Percentiles rank a stretch among this genome's conserved stretches.
phyloP scores from a whole-genome alignment of 2,113 vertebrate species.

The Myotis brandtii region DNA sequence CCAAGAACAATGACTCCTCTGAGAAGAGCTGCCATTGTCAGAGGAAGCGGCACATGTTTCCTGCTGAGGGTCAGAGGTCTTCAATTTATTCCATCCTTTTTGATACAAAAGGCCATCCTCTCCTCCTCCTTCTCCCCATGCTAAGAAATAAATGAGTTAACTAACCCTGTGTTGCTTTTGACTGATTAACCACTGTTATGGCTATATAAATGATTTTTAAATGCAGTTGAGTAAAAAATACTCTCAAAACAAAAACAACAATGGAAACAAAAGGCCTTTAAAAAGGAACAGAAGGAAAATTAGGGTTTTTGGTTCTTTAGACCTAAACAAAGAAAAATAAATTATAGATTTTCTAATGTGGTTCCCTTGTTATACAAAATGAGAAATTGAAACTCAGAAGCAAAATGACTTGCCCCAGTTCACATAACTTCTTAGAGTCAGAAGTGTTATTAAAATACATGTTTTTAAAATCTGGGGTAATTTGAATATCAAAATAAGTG shows the following conservation, averaged over 20 bases:
- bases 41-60: slow-evolving; percentile 18
- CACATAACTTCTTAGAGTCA: background rate
- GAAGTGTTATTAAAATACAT: background rate
- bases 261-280: background rate
- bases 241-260: slow-evolving; percentile 4
- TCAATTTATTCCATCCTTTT: slow-evolving; percentile 60
- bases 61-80: slow-evolving; percentile 56
- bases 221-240: background rate
- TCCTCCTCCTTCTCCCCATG: background rate
- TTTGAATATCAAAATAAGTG: slow-evolving; percentile 34
- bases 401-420: background rate
- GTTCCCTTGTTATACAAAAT: background rate
- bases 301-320: background rate
- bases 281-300: background rate
- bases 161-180: slow-evolving; percentile 41
- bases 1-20: background rate
- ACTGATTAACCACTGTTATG: background rate
- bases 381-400: background rate
- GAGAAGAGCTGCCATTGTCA: slow-evolving; percentile 12
- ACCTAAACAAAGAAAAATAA: background rate
- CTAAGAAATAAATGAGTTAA: slow-evolving; percentile 52
- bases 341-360: background rate
- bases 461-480: slow-evolving; percentile 4
- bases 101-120: slow-evolving; percentile 26
- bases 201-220: slow-evolving; percentile 8